Conservation (phyloP, 2,888 invertebrate genomes). For the Aspidapion aeneum region DNA sequence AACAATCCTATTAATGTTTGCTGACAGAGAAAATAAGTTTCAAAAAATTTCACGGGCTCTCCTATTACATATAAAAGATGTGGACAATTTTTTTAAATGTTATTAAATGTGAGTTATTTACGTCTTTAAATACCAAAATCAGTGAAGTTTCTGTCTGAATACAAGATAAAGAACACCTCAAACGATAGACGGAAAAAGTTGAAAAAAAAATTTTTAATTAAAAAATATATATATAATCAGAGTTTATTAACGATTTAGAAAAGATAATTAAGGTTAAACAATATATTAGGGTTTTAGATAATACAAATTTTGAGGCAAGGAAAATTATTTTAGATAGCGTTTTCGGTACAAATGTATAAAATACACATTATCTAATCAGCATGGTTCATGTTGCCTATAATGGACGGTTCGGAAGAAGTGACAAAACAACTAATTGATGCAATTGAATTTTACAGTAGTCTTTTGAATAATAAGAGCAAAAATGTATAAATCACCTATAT, state of each 20-base stretch:
- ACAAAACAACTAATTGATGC: not conserved
- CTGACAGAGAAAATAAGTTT: no score
- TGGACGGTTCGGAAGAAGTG: conserved; percentile 1
- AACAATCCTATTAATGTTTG: no score
- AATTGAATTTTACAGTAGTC: not conserved
- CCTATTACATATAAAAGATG: no score
- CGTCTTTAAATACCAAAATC: no score
- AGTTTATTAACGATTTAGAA: not conserved
- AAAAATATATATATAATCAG: not conserved
- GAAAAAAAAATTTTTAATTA: no score
- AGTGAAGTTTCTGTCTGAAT: no score
- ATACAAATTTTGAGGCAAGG: not conserved
- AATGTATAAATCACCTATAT: not conserved
- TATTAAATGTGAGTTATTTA: no score
- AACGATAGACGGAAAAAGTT: no score
- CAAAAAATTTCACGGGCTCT: no score
- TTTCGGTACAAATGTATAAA: not conserved
- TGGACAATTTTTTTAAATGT: no score
- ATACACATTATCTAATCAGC: not conserved
- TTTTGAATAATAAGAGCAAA: not conserved
- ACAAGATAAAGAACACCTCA: no score
- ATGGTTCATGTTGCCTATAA: not conserved
- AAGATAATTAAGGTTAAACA: not conserved
- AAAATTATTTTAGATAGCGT: not conserved
- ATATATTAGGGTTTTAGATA: conserved; percentile 2